Conservation (phyloP, 1,140 invertebrate species). For the Mya arenaria region DNA sequence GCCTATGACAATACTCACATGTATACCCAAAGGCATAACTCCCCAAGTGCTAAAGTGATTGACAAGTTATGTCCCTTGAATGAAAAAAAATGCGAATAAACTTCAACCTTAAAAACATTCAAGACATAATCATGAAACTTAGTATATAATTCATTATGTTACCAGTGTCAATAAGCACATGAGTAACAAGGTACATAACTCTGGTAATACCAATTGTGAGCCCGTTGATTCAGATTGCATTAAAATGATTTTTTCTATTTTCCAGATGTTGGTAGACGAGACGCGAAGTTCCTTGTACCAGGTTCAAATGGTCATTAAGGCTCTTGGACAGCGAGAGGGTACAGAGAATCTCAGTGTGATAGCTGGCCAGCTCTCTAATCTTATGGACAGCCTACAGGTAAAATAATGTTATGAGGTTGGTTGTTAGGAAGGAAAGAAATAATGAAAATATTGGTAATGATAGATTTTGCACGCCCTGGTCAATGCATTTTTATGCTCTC, state of each 20-base stretch:
- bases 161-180: not conserved
- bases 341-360: not conserved
- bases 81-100: too few species aligned
- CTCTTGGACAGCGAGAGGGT: not conserved
- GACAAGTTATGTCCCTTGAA: too few species aligned
- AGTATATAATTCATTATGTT: not conserved
- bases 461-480: too few species aligned
- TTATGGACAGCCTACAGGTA: slow-evolving; percentile 47
- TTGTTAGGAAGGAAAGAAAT: too few species aligned
- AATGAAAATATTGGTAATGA: too few species aligned
- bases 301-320: slow-evolving; percentile 35
- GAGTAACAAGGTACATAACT: not conserved
- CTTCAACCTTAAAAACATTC: not conserved
- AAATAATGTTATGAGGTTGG: too few species aligned
- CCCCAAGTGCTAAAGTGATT: too few species aligned
- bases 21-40: too few species aligned
- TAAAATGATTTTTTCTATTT: not conserved
- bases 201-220: not conserved
- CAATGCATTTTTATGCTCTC: too few species aligned
- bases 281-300: slow-evolving; percentile 27
- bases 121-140: not conserved
- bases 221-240: not conserved
- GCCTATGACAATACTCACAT: too few species aligned
- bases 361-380: not conserved
- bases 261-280: slow-evolving; percentile 44